Conservation (phyloP, 2,888 invertebrate genomes). For the Tetramorium bicarinatum region DNA sequence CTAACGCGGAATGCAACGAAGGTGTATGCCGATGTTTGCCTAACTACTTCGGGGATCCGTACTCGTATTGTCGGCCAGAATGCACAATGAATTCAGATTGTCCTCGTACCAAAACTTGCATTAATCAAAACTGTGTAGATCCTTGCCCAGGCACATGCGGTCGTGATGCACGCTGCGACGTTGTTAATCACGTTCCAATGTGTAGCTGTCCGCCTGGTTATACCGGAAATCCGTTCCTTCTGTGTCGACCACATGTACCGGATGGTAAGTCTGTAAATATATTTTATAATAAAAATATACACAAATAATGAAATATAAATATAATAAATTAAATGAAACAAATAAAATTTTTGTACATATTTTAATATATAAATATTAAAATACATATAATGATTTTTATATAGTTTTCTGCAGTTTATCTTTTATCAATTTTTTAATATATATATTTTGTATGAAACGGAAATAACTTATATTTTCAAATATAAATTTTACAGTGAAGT, state of each 20-base stretch:
- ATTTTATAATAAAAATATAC: slow-evolving; percentile 1
- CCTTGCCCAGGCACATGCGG: slow-evolving; percentile 93
- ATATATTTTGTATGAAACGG: neutral
- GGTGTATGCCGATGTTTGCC: slow-evolving; percentile 90
- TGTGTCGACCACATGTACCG: slow-evolving; percentile 87
- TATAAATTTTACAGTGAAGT: neutral
- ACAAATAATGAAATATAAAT: neutral
- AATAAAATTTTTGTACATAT: neutral
- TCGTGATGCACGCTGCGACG: slow-evolving; percentile 90
- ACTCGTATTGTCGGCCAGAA: slow-evolving; percentile 91
- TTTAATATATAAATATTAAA: neutral
- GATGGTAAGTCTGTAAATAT: slow-evolving; percentile 68
- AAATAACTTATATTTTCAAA: neutral
- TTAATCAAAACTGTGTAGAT: slow-evolving; percentile 91
- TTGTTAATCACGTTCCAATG: slow-evolving; percentile 92
- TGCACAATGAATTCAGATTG: slow-evolving; percentile 92
- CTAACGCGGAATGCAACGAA: slow-evolving; percentile 84
- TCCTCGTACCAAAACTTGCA: slow-evolving; percentile 90
- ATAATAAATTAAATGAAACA: neutral
- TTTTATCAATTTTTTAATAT: neutral
- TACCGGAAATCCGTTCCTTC: slow-evolving; percentile 91
- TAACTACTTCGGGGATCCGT: slow-evolving; percentile 92
- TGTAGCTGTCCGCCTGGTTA: slow-evolving; percentile 91
- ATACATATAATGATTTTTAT: neutral
- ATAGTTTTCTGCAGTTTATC: neutral